phyloP scores from a whole-genome alignment of 1,140 invertebrate species.

The Idris sp. region DNA sequence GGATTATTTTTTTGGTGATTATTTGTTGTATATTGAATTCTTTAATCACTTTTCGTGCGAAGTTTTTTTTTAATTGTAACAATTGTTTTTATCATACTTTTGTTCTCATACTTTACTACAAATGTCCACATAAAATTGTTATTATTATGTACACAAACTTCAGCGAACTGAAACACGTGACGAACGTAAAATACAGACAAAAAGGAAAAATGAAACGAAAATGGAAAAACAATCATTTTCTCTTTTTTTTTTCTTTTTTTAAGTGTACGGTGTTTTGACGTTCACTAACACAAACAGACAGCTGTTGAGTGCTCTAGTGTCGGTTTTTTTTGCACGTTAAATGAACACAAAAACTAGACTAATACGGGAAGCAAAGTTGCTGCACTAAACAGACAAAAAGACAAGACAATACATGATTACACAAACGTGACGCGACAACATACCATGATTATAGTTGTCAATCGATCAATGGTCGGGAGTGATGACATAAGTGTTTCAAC shows the following conservation, averaged over 20 bases:
- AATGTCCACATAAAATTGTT: slow-evolving; percentile 36
- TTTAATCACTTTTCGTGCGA: too few species aligned
- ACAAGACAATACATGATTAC: slow-evolving; percentile 63
- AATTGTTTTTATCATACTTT: too few species aligned
- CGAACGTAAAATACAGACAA: slow-evolving; percentile 39
- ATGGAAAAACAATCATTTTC: slow-evolving; percentile 20
- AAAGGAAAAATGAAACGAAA: slow-evolving; percentile 35
- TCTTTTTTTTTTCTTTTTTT: slow-evolving; percentile 25
- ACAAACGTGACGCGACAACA: slow-evolving; percentile 60
- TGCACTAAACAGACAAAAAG: slow-evolving; percentile 60
- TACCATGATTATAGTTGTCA: slow-evolving; percentile 54
- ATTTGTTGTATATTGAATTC: slow-evolving; percentile 21
- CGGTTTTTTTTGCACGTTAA: slow-evolving; percentile 57
- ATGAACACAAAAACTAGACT: slow-evolving; percentile 63
- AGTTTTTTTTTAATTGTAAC: too few species aligned
- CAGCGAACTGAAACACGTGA: slow-evolving; percentile 49
- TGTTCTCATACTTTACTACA: slow-evolving; percentile 50
- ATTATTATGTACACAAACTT: slow-evolving; percentile 41
- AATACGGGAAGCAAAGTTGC: slow-evolving; percentile 60
- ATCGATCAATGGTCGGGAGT: slow-evolving; percentile 50
- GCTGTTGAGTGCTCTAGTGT: slow-evolving; percentile 62
- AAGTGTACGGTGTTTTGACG: slow-evolving; percentile 61
- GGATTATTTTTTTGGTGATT: slow-evolving; percentile 39
- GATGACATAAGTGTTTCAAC: slow-evolving; percentile 44
- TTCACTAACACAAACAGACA: slow-evolving; percentile 62